A percentile compares a stretch with the other conserved stretches of the same genome.
Evolutionary conservation across 2,113 vertebrate genomes (phyloP).

Genomic region (Coryphaenoides rupestris): DNA sequence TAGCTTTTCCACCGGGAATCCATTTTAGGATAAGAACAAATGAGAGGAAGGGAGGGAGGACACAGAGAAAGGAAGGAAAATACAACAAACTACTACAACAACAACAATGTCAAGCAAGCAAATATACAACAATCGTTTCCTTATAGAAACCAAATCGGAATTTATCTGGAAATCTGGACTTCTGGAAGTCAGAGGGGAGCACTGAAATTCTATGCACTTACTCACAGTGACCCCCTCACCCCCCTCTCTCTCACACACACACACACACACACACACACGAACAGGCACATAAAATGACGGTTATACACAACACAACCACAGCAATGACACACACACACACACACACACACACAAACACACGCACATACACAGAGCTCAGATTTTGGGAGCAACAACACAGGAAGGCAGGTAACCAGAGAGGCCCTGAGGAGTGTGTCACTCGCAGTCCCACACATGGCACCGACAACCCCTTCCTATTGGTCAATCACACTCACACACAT

Average conservation of each 20-base stretch:
- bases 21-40: slow-evolving; percentile 37
- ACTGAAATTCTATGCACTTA: background rate
- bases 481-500: background rate
- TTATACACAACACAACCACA: no score
- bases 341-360: background rate
- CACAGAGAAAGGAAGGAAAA: slow-evolving; percentile 14
- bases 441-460: slow-evolving; percentile 9
- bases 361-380: slow-evolving; percentile 9
- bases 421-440: slow-evolving; percentile 56
- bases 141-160: background rate
- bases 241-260: background rate
- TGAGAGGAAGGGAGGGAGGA: slow-evolving; percentile 1
- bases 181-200: background rate
- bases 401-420: slow-evolving; percentile 61
- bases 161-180: background rate
- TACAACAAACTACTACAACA: no score
- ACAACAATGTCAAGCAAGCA: background rate
- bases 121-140: background rate
- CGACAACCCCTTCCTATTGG: no score
- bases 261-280: slow-evolving; percentile 5
- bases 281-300: no score
- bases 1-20: slow-evolving; percentile 34
- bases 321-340: slow-evolving; percentile 10
- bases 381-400: slow-evolving; percentile 52
- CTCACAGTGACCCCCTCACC: background rate